Evolutionary conservation across 1,140 invertebrate genomes (phyloP), one percentile per base, ranked within the genome.

Genomic region (Trissolcus basalis): DNA sequence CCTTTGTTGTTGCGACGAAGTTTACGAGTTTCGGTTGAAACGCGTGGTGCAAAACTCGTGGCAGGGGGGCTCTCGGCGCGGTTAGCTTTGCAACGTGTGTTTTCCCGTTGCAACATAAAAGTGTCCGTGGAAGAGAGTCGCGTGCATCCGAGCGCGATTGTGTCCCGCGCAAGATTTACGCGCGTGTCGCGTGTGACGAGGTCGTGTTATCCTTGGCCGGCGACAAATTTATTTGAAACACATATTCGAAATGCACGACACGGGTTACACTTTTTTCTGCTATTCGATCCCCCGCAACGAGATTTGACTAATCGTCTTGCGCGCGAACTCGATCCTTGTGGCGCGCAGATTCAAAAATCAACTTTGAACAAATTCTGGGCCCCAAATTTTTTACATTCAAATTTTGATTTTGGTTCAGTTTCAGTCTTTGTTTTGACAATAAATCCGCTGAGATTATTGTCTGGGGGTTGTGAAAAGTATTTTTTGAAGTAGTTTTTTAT

Each of bases 181-280:
- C 9, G n/a, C 5, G 53, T 0, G 4, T 56, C 43, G 49, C 35
- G 27, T 27, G 12, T 56, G 13, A 50, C 63, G 44, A 16, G 33
- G 8, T 16, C 13, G 19, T 1, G 16, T 56, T 56, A 51, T 36
- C 14, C 32, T n/a, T 4, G 9, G 0, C 44, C 51, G 3, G 19
- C 39, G 10, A 59, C 59, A 59, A 45, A 53, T 59, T 47, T 19
- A 33, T 59, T 69, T 59, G 39, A 59, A 69, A 51, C 53, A 59
- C 65, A 69, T 69, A 60, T 69, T 69, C 49, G 65, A 69, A 69
- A 69, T 45, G 44, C 53, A n/a, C 32, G n/a, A 16, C 32, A 13
- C 19, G 19, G 19, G 1, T 27, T 51, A 19, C 14, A 15, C 6
- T 48, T 48, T 19, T 48, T 68, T 68, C 64, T 68, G 64, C 64